phyloP scores from a whole-genome alignment of 2,888 invertebrate species.

The Synergus japonicus region DNA sequence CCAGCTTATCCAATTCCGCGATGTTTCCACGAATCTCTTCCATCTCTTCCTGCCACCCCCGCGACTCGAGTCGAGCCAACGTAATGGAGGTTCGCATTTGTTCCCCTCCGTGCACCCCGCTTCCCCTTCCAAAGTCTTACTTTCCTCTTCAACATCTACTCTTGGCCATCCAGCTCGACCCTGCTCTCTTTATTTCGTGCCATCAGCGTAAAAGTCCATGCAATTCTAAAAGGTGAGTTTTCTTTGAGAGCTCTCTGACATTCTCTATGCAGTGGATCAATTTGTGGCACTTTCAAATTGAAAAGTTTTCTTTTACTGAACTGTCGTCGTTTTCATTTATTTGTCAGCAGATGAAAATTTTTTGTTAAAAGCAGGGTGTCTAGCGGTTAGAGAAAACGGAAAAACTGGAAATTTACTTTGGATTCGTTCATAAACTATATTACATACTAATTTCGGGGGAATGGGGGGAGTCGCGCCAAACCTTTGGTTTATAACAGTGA shows the following conservation, averaged over 20 bases:
- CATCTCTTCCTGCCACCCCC: conserved; percentile 54
- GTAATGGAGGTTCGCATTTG: conserved; percentile 65
- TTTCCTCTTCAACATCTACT: conserved; percentile 43
- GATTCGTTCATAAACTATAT: no score
- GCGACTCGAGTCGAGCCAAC: conserved; percentile 48
- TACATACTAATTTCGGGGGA: no score
- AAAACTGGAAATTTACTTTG: no score
- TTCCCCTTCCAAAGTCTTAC: conserved; percentile 18
- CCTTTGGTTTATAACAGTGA: no score
- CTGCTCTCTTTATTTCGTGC: conserved; percentile 52
- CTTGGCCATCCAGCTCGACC: conserved; percentile 21
- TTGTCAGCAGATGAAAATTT: no score
- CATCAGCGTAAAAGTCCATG: conserved; percentile 60
- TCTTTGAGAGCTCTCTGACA: not conserved
- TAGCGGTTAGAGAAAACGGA: no score
- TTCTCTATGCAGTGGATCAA: no score
- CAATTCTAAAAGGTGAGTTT: not conserved
- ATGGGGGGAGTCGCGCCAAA: no score
- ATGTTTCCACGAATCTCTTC: conserved; percentile 68
- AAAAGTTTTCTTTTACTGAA: no score
- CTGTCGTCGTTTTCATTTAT: no score
- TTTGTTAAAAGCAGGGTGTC: no score
- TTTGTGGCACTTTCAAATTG: no score
- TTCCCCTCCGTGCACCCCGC: conserved; percentile 49
- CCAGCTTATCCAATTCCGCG: conserved; percentile 69